Conservation (phyloP, 2,797 vertebrate species). For the Pogoniulus pusillus region DNA sequence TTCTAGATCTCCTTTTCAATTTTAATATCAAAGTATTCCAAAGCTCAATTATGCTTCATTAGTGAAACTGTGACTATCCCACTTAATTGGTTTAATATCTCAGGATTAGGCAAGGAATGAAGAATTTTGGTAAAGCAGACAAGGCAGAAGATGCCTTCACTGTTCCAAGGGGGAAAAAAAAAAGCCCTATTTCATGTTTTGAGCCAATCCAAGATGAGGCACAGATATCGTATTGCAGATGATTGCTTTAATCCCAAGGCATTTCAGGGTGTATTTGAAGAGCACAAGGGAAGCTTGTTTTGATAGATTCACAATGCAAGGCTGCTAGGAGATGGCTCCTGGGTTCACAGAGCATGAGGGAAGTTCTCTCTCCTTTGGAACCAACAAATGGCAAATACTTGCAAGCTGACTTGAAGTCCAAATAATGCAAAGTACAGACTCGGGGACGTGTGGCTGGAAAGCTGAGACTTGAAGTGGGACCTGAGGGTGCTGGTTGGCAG, state of each 20-base stretch:
- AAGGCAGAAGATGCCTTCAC: conserved; percentile 40
- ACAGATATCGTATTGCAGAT: conserved; percentile 72
- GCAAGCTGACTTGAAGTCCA: conserved; percentile 3
- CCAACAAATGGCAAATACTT: conserved; percentile 10
- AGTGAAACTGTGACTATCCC: conserved; percentile 67
- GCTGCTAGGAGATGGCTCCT: conserved; percentile 53
- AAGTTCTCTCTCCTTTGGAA: conserved; percentile 35
- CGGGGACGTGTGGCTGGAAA: too few species aligned
- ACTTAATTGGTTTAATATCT: conserved; percentile 75
- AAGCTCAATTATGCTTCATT: conserved; percentile 71
- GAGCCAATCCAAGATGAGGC: conserved; percentile 58
- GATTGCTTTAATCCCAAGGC: conserved; percentile 75
- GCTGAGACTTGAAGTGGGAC: too few species aligned
- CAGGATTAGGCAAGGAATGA: conserved; percentile 66
- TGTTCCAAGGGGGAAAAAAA: conserved; percentile 55
- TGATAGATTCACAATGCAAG: conserved; percentile 56
- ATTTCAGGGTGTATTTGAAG: conserved; percentile 72
- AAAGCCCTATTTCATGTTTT: conserved; percentile 70
- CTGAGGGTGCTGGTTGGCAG: too few species aligned
- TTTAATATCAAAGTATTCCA: conserved; percentile 69
- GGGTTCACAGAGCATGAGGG: conserved; percentile 25
- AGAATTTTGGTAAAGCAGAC: conserved; percentile 64
- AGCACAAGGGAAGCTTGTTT: conserved; percentile 65
- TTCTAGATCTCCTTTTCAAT: conserved; percentile 43
- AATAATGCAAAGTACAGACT: neutral